Conservation (phyloP, 2,113 vertebrate species). For the Junco hyemalis region DNA sequence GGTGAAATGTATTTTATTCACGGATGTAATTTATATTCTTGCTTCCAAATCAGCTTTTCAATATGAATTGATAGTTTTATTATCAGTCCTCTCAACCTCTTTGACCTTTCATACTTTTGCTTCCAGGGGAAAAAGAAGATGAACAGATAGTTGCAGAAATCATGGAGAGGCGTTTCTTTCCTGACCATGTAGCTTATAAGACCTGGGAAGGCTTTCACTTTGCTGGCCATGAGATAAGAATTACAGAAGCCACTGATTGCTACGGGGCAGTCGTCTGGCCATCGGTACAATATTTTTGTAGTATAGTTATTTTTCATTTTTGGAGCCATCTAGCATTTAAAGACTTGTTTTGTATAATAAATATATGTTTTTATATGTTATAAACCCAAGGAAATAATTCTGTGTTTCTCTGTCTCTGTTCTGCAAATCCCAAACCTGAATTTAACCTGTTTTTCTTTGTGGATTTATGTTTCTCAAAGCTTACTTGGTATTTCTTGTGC, state of each 20-base stretch:
- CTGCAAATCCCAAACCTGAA: background rate
- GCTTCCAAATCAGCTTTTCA: background rate
- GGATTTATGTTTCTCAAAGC: background rate
- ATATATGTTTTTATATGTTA: background rate
- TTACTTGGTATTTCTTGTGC: background rate
- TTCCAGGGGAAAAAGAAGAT: conserved; percentile 60
- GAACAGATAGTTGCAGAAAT: conserved; percentile 80
- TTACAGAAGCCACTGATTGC: conserved; percentile 87
- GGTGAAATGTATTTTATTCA: background rate
- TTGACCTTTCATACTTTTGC: background rate
- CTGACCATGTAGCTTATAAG: conserved; percentile 71
- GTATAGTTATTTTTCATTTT: background rate
- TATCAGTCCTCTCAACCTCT: background rate
- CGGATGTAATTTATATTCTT: background rate
- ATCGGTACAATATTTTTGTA: conserved; percentile 77
- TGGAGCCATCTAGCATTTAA: background rate
- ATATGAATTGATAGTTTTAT: background rate
- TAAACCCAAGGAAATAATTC: background rate
- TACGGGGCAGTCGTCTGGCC: conserved; percentile 95
- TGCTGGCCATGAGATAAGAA: conserved; percentile 85
- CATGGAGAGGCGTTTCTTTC: conserved; percentile 81
- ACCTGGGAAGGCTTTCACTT: conserved; percentile 90
- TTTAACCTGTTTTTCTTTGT: background rate
- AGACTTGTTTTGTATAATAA: background rate
- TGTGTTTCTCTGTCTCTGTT: background rate